Conservation (phyloP, 2,113 vertebrate species). For the Xyliphius kryptos region DNA sequence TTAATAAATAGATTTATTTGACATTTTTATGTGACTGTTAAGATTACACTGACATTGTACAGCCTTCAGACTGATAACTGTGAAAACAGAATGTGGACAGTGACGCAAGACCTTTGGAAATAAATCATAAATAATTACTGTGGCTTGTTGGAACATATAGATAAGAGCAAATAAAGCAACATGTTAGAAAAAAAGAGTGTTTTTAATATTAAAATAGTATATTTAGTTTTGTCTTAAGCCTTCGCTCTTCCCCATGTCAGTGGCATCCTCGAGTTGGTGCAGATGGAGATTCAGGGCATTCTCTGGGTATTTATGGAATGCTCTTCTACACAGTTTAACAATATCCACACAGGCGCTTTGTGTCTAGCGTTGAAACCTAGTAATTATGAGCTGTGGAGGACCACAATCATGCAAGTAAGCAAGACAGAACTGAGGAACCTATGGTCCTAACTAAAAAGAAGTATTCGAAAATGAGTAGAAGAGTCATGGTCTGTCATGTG, state of each 20-base stretch:
- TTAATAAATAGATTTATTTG: background rate
- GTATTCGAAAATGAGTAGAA: background rate
- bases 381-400: constrained; percentile 11
- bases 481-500: background rate
- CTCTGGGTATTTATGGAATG: constrained; percentile 18
- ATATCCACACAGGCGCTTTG: constrained; percentile 7
- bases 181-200: background rate
- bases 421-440: background rate
- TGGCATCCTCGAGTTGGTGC: background rate
- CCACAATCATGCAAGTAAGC: constrained; percentile 4
- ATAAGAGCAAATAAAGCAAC: background rate
- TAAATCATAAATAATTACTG: background rate
- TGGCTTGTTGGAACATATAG: background rate
- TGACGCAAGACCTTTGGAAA: background rate
- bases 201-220: constrained; percentile 6
- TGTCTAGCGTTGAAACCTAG: constrained; percentile 6
- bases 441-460: background rate
- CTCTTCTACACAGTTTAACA: constrained; percentile 11
- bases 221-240: constrained; percentile 7
- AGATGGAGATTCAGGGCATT: background rate
- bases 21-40: background rate
- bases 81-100: background rate
- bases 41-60: background rate
- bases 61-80: background rate
- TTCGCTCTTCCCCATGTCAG: background rate